These are phyloP conservation scores for Meiosimyza platycephala DNA, from an alignment of 2,888 invertebrate species.

Conservation along the genomic window DNA sequence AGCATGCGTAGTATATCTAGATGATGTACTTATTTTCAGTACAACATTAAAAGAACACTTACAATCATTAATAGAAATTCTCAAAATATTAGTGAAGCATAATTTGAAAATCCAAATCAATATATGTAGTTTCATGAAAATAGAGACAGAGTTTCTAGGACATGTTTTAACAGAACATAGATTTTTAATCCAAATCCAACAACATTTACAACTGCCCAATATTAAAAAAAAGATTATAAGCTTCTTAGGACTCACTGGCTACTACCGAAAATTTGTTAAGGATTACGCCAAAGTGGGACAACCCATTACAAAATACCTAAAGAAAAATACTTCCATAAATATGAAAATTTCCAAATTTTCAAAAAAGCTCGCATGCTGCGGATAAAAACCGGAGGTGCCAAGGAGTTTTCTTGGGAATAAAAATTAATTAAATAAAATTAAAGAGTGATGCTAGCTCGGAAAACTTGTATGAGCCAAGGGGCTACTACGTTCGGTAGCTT, in stretches of 20 bases:
- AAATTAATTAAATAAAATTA: too few relatives aligned
- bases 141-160: too few relatives aligned
- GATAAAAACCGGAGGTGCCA: too few relatives aligned
- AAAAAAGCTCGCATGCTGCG: too few relatives aligned
- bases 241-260: constrained; percentile 47
- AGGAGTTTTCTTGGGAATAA: too few relatives aligned
- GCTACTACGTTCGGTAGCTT: not conserved
- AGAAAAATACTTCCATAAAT: constrained; percentile 18
- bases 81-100: constrained; percentile 16
- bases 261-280: constrained; percentile 48
- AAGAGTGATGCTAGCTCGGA: too few relatives aligned
- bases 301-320: constrained; percentile 32
- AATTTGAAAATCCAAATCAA: constrained; percentile 37
- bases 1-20: constrained; percentile 30
- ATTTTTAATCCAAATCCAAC: too few relatives aligned
- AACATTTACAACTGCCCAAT: constrained; percentile 25
- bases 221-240: constrained; percentile 45
- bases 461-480: not conserved
- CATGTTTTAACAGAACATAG: too few relatives aligned
- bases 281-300: constrained; percentile 43
- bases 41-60: constrained; percentile 14
- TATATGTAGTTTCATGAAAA: constrained; percentile 16
- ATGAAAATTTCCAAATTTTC: too few relatives aligned
- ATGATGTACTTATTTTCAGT: constrained; percentile 24
- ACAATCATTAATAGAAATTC: not conserved